These are phyloP conservation scores for Piaya cayana DNA, from an alignment of 2,113 vertebrate species.

Conservation along the genomic window DNA sequence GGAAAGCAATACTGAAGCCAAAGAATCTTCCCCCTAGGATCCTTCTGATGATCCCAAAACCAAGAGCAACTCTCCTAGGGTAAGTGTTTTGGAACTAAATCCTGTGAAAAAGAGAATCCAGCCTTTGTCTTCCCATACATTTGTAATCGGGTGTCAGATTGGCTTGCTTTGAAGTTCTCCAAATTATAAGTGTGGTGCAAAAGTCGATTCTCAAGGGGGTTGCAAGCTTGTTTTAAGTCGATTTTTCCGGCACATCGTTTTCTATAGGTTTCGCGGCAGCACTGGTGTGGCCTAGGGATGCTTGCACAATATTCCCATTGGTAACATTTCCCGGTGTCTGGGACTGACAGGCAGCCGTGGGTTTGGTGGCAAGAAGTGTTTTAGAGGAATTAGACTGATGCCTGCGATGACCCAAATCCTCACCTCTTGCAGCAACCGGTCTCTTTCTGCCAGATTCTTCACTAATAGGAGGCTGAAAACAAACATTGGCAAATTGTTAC, in stretches of 20 bases:
- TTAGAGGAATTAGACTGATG: conserved; percentile 75
- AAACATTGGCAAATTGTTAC: not conserved
- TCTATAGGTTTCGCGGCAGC: conserved; percentile 61
- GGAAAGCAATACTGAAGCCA: conserved; percentile 71
- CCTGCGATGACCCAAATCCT: conserved; percentile 76
- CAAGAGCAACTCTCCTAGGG: conserved; percentile 42
- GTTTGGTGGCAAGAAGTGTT: conserved; percentile 46
- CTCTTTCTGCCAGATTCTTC: conserved; percentile 85
- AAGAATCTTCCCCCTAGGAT: conserved; percentile 67
- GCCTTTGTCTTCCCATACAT: conserved; percentile 44
- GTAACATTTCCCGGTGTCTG: not conserved
- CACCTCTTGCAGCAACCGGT: conserved; percentile 74
- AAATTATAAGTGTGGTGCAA: conserved; percentile 17
- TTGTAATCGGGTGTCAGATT: conserved; percentile 44
- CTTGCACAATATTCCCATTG: conserved; percentile 64
- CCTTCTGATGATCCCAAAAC: conserved; percentile 58
- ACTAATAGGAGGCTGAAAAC: conserved; percentile 86
- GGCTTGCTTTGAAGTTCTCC: conserved; percentile 58
- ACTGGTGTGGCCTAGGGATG: not conserved
- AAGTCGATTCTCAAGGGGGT: conserved; percentile 45
- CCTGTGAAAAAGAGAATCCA: conserved; percentile 45
- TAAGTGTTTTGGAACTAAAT: conserved; percentile 46
- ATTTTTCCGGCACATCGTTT: conserved; percentile 69
- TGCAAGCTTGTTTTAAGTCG: conserved; percentile 32
- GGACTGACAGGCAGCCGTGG: conserved; percentile 14